Evolutionary conservation across 35 echinoderm and acorn worm genomes (phyloP).

Genomic region (Patiria miniata): DNA sequence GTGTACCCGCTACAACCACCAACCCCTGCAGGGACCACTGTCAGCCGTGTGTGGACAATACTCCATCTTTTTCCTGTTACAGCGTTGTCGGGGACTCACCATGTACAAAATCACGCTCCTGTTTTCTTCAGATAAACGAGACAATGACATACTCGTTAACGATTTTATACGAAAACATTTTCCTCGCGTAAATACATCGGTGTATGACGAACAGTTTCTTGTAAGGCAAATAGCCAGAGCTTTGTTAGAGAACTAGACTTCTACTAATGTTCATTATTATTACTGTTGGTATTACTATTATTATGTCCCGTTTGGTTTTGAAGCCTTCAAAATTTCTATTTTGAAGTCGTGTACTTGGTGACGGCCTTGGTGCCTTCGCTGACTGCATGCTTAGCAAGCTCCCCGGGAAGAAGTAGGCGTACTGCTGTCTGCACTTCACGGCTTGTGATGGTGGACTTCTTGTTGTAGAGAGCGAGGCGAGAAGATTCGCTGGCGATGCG

Average conservation of each 20-base stretch:
- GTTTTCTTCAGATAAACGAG: background rate
- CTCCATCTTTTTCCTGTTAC: constrained; percentile 24
- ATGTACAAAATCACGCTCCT: background rate
- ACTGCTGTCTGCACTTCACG: no score
- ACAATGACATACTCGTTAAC: background rate
- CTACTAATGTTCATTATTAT: no score
- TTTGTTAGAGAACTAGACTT: background rate
- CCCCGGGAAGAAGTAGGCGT: no score
- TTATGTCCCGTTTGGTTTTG: no score
- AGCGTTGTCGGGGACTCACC: background rate
- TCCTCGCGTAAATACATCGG: background rate
- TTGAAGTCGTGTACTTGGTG: no score
- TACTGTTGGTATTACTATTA: no score
- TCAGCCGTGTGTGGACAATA: constrained; percentile 52
- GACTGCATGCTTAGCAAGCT: no score
- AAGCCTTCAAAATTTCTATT: no score
- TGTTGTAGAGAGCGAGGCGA: no score
- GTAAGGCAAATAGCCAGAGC: background rate
- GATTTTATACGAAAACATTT: constrained; percentile 16
- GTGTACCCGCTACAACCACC: background rate
- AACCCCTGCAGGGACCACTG: background rate
- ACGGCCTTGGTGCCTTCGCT: no score
- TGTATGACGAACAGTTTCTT: constrained; percentile 3
- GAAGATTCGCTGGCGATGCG: no score
- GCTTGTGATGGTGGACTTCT: no score